These are phyloP conservation scores for Galeruca laticollis DNA, from an alignment of 2,888 invertebrate genomes.

Conservation along the genomic window DNA sequence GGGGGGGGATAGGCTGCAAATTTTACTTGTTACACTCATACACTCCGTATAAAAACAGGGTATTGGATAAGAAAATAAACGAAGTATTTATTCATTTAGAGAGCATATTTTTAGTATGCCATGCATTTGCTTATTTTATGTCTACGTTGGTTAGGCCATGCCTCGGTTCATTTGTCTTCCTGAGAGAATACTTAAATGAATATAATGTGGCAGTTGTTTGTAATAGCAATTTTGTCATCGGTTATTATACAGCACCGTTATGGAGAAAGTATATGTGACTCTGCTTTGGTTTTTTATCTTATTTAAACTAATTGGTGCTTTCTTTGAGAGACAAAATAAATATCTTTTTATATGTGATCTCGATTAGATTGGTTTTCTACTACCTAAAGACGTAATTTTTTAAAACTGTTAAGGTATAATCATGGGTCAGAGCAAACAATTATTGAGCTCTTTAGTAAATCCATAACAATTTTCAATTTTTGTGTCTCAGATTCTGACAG, in stretches of 20 bases:
- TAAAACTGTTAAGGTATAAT: too few relatives aligned
- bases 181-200: conserved; percentile 25
- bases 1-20: too few relatives aligned
- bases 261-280: neutral
- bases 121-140: neutral
- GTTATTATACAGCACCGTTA: conserved; percentile 11
- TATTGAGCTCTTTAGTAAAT: too few relatives aligned
- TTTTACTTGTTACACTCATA: neutral
- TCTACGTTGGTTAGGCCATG: neutral
- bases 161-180: conserved; percentile 10
- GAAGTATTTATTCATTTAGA: neutral
- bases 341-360: too few relatives aligned
- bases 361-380: too few relatives aligned
- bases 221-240: conserved; percentile 25
- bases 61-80: neutral
- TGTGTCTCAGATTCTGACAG: too few relatives aligned
- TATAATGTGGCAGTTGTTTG: conserved; percentile 22
- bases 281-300: too few relatives aligned
- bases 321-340: too few relatives aligned
- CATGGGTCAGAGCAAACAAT: too few relatives aligned
- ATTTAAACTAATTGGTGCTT: too few relatives aligned
- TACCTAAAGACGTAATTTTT: too few relatives aligned
- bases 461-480: too few relatives aligned
- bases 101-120: neutral
- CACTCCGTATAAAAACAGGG: neutral